Base-by-base conservation (phyloP, 2,797 vertebrate species). In the Erethizon dorsatum region DNA sequence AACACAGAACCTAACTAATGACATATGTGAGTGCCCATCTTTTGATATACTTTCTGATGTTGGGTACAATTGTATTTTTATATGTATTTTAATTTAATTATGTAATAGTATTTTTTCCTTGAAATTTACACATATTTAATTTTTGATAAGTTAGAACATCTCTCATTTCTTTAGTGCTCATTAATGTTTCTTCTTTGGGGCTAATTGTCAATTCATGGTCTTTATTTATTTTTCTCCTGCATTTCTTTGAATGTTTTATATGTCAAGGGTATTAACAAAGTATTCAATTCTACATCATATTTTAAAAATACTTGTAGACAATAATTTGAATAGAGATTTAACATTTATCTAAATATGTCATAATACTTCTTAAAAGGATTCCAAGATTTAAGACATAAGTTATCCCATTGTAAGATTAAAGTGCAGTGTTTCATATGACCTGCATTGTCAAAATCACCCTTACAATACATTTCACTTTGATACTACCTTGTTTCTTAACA, bases 341-440 rank as follows among this genome's bases (percentile, higher is more conserved):
- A 31, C 9, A 31, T 63, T 12, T 33, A 82, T 11, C 33, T 41
- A 73, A 31, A 26, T 50, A 20, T 14, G 2, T n/a, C 67, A 73
- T 8, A 54, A 37, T 33, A 28, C 24, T 78, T 78, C 15, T 82
- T 52, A 82, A 56, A 45, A 47, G 47, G 47, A 57, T 57, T 67
- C 41, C 15, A 69, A 61, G 50, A 33, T 88, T 54, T 83, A 20
- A 73, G 26, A 61, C 45, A 22, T 3, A 31, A 17, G 33, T 50
- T 77, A 71, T 13, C 33, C 10, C 26, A 4, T 52, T 41, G 28
- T 41, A n/a, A n/a, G 54, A 45, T 56, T 26, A 14, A 12, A 28
- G 28, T 12, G 3, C 8, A 17, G 10, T 31, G 18, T 75, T 54
- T 14, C 11, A 15, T 3, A 28, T 41, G 56, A 2, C 0, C 4